phyloP scores from a whole-genome alignment of 2,888 invertebrate species.

The Ommatoiulus sabulosus region DNA sequence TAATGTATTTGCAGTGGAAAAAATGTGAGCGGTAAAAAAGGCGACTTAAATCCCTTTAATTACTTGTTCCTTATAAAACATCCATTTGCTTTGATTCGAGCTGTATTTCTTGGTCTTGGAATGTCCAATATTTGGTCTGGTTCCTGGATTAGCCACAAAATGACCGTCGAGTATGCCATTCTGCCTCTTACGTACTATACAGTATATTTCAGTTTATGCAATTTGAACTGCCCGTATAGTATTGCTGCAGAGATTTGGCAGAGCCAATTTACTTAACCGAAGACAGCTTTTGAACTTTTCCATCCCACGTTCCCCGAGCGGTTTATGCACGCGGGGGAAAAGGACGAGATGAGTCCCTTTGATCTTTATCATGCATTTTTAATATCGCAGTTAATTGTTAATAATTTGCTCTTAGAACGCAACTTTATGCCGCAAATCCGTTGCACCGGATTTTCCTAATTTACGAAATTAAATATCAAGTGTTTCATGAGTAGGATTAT shows the following conservation, averaged over 20 bases:
- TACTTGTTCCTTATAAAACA: too few relatives aligned
- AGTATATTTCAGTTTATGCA: too few relatives aligned
- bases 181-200: too few relatives aligned
- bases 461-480: background rate
- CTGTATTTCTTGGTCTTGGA: too few relatives aligned
- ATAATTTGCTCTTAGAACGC: background rate
- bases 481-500: background rate
- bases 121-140: too few relatives aligned
- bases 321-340: background rate
- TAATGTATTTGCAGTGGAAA: background rate
- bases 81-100: too few relatives aligned
- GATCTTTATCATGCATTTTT: conserved; percentile 15
- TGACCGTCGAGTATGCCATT: too few relatives aligned
- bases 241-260: background rate
- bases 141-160: too few relatives aligned
- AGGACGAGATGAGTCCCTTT: background rate
- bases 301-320: background rate
- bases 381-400: conserved; percentile 8
- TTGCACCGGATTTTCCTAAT: background rate
- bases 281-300: background rate
- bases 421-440: background rate
- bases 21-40: too few relatives aligned
- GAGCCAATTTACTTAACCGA: background rate
- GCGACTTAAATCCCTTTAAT: too few relatives aligned
- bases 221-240: background rate